Evolutionary conservation across 1,140 invertebrate genomes (phyloP).

Genomic region (Anthonomus grandis): DNA sequence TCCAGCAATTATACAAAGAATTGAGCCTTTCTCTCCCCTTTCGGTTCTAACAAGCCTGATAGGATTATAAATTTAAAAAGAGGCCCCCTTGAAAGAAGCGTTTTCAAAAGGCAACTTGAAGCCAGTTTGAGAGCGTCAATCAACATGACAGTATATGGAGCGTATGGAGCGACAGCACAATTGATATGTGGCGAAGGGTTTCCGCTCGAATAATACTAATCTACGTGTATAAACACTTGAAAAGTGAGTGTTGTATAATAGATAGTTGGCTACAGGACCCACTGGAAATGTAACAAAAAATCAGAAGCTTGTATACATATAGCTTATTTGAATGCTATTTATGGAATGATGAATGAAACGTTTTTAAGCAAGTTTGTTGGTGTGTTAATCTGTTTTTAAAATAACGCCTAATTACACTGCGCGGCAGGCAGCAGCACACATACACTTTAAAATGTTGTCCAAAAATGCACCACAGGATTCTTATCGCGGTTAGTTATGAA

Average conservation of each 20-base stretch:
- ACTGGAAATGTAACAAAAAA: no score
- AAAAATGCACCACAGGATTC: constrained; percentile 11
- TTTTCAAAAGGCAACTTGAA: background rate
- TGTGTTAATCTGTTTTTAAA: background rate
- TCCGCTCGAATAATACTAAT: background rate
- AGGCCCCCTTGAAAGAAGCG: no score
- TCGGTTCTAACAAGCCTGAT: no score
- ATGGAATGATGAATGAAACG: background rate
- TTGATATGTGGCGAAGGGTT: constrained; percentile 4
- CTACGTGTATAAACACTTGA: background rate
- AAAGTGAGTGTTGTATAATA: no score
- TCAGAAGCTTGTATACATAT: no score
- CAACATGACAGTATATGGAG: background rate
- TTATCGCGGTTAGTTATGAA: constrained; percentile 20
- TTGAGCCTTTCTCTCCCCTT: no score
- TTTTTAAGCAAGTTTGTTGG: background rate
- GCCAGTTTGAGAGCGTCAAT: background rate
- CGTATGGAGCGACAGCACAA: constrained; percentile 9
- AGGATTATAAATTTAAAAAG: no score
- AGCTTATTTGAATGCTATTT: no score
- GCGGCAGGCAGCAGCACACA: constrained; percentile 6
- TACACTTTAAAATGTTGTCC: background rate
- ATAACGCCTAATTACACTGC: background rate
- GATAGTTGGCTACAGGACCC: no score
- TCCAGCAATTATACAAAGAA: no score